These are phyloP conservation scores for Tauraco erythrolophus DNA, from an alignment of 2,113 vertebrate species.

Conservation along the genomic window DNA sequence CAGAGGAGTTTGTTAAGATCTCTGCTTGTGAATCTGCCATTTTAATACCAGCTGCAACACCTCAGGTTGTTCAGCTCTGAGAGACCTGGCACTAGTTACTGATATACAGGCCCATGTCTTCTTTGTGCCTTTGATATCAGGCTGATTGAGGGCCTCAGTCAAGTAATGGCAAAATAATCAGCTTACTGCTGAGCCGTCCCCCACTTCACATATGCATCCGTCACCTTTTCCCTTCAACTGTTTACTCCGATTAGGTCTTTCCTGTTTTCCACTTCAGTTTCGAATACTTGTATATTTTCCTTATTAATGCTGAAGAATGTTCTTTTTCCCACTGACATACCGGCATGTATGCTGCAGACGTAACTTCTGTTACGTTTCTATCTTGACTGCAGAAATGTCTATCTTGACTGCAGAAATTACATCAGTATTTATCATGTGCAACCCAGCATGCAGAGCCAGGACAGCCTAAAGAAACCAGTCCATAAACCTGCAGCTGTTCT, in stretches of 20 bases:
- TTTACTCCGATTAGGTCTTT: constrained; percentile 44
- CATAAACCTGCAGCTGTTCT: constrained; percentile 26
- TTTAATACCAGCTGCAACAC: not conserved
- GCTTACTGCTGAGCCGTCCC: not conserved
- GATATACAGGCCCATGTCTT: not conserved
- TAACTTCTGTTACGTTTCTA: not conserved
- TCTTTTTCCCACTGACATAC: not conserved
- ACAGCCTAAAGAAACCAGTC: not conserved
- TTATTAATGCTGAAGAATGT: not conserved
- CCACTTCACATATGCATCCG: not conserved
- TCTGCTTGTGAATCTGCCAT: not conserved
- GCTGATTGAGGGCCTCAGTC: not conserved
- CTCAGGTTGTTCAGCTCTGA: not conserved
- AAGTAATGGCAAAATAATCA: not conserved
- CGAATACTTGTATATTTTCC: constrained; percentile 10
- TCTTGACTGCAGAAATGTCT: not conserved
- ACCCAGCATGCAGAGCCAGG: not conserved
- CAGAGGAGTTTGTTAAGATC: not conserved
- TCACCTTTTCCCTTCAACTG: constrained; percentile 24
- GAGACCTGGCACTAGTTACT: not conserved
- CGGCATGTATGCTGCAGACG: not conserved
- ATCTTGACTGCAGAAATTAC: not conserved
- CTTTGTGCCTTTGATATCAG: not conserved
- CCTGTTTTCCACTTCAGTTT: constrained; percentile 38
- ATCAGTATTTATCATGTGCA: not conserved